Base-by-base conservation (phyloP, 2,888 invertebrate species). In the Thymelicus acteon region DNA sequence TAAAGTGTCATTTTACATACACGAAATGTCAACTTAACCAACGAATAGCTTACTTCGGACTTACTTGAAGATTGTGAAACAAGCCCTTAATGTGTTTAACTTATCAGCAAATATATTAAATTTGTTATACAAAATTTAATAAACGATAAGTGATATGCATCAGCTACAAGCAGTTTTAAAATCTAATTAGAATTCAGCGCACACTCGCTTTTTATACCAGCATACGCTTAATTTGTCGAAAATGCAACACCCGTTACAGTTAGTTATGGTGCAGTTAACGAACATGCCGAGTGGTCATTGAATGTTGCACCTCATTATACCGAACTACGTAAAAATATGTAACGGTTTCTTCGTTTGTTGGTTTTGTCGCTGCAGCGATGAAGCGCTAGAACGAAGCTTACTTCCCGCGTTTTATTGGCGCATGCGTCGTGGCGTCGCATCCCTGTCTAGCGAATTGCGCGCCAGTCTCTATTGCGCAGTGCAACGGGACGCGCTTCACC, bases 361-460 rank as follows among this genome's bases (percentile, higher is more conserved):
- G 37, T 63, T 64, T 60, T 31, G 6, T 7, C 60, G 47, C 58
- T 72, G 72, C 65, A 75, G 75, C 72, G 75, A 72, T 73, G 57
- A 62, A 72, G 72, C 72, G 72, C 82, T 91, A 91, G 91, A 90
- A 89, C 79, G 78, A 78, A 80, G 77, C 84, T 54, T 31, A 40
- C 63, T 92, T 90, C 92, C 91, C 91, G 91, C 91, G 87, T 87
- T 87, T 81, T 78, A 75, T 78, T 73, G 66, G 86, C 93, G 92
- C 93, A 92, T 92, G 92, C 92, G 92, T 82, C 73, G 61, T 76
- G 65, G 74, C 75, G 71, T 78, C 80, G 83, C 82, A 80, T 89
- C 88, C 86, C 85, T 87, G 83, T 86, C 85, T 77, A 79, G 80
- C 85, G 82, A 83, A 85, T 81, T 88, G 88, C 91, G 90, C 90